Evolutionary conservation across 2,888 invertebrate species (phyloP), one percentile per base, ranked within the genome.

Genomic region (Stomorhina lunata): DNA sequence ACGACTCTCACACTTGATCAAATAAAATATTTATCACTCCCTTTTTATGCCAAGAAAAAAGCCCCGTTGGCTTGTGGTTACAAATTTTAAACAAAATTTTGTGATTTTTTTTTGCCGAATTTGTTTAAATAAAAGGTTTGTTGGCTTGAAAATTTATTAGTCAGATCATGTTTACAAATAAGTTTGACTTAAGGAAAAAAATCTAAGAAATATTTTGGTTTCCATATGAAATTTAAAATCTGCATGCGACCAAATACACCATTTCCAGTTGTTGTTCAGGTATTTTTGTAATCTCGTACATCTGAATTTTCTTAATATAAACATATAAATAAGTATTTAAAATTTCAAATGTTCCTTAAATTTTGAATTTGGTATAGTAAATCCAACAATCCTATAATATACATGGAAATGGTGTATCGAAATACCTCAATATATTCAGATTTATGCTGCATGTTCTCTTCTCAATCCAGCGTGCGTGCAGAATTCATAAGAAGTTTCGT

Each of bases 81-180:
- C 61, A 71, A 43, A 25, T n/a, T 61, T 65, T 34, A 50, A 15
- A 66, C 12, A 43, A 43, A 17, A 27, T 32, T 55, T 45, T 20
- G 45, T 61, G 40, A 65, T 32, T 71, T 71, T 22, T 55, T 69
- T 48, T n/a, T 32, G 27, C 15, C 20, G 22, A 22, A 57, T 20
- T 40, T 71, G 9, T 68, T 71, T 43, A 65, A 63, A 55, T 63
- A 40, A 69, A 73, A 59, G 34, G 27, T 75, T 69, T 69, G 61
- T 75, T 79, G 59, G 66, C 32, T 63, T 48, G 6, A 37, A 50
- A 68, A 75, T 75, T 78, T 78, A 71, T 75, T 65, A 82, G 65
- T 71, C 81, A 73, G 63, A 69, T 69, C 78, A 78, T 82, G 81
- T 75, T 65, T 78, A 71, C 34, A 57, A 72, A 57, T 50, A 48